Base-by-base conservation (phyloP, 2,888 invertebrate species). In the Quadriops clusia region DNA sequence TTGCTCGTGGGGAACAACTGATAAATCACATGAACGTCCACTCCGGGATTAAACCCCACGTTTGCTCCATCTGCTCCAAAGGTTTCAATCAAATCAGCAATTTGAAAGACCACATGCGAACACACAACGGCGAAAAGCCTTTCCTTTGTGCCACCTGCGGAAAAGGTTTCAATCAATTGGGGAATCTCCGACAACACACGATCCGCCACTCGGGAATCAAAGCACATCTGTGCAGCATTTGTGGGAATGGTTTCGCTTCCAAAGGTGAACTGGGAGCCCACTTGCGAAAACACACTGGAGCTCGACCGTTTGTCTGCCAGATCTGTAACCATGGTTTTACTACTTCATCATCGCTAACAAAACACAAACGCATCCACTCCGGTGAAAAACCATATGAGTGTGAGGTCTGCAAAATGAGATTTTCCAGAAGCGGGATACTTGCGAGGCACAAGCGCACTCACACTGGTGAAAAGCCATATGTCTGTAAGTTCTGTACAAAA, bases 391-490 rank as follows among this genome's bases (percentile, higher is more conserved):
- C 77, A 0, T 72, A 70, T 53, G 67, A 67, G 34, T 78, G 78
- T 39, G 70, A 71, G 13, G 65, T 67, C 33, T 78, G 78, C 40
- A 68, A 70, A 7, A 70, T 74, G 37, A 58, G 57, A 40, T 62
- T 62, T 40, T 61, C 61, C 1, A 45, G 62, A 16, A 60, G 60
- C 3, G 62, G 62, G 4, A 61, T 61, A 1, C 53, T 78, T 15
- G 74, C 72, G 47, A 69, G 77, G 25, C 78, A 78, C 46, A 65
- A 69, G 44, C 53, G 74, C 23, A 75, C 72, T n/a, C 77, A 77
- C 42, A 66, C 71, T 0, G 74, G 74, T 0, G 63, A 73, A 27
- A 64, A 69, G 32, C 72, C 73, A 0, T 61, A 63, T 35, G 50
- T 54, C 12, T 63, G 63, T 41, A 50, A 50, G 30, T 56, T 49